These are phyloP conservation scores for Chaetura pelagica DNA, from an alignment of 2,113 vertebrate genomes.

Conservation along the genomic window DNA sequence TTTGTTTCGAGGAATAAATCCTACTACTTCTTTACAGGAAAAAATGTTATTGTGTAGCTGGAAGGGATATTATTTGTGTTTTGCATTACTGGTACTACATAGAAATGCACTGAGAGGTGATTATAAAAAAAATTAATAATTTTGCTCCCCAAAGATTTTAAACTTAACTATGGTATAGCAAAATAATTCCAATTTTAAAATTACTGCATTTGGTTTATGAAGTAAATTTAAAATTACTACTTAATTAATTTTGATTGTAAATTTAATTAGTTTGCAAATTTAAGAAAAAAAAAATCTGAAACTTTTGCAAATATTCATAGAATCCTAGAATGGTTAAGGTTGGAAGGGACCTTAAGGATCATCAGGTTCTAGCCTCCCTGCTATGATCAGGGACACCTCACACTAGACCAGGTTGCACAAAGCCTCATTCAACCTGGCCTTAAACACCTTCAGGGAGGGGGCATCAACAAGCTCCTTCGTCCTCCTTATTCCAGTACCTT, in stretches of 20 bases:
- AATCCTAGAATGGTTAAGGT: no score
- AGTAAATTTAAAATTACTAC: not conserved
- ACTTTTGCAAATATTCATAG: not conserved
- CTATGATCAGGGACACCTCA: no score
- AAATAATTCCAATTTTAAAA: not conserved
- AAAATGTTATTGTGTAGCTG: not conserved
- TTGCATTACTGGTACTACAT: not conserved
- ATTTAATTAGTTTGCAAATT: not conserved
- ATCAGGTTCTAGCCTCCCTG: no score
- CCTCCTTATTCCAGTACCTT: no score
- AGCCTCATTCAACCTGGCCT: no score
- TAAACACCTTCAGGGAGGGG: no score
- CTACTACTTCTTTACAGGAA: not conserved
- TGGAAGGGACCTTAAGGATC: no score
- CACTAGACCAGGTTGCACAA: no score
- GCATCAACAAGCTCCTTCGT: no score
- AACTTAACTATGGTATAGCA: not conserved
- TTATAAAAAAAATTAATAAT: not conserved
- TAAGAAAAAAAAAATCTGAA: not conserved
- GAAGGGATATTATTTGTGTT: not conserved
- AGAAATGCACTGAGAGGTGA: not conserved
- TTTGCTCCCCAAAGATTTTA: not conserved
- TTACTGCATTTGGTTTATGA: not conserved
- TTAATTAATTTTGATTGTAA: not conserved
- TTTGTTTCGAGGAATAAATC: slow-evolving; percentile 30